Conservation (phyloP, 2,113 vertebrate genomes). For the Catharus bicknelli region DNA sequence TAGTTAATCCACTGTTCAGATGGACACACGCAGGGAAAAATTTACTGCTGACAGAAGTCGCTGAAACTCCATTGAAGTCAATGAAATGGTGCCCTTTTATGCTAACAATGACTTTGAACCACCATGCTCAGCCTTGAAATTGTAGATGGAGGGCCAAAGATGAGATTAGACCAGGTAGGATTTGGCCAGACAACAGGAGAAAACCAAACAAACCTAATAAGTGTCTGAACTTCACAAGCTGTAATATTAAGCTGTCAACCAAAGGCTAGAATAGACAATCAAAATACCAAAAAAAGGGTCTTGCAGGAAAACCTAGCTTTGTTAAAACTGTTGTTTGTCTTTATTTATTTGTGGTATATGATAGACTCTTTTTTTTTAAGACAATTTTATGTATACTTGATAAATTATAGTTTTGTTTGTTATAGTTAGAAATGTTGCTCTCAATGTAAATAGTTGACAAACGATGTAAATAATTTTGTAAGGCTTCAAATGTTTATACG, state of each 20-base stretch:
- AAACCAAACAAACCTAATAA: conserved; percentile 53
- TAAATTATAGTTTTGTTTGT: conserved; percentile 86
- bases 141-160: conserved; percentile 61
- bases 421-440: conserved; percentile 77
- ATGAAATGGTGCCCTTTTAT: conserved; percentile 20
- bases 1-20: conserved; percentile 71
- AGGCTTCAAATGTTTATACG: conserved; percentile 85
- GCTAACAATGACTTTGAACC: conserved; percentile 9
- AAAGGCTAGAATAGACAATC: conserved; percentile 76
- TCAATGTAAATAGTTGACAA: conserved; percentile 84
- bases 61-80: conserved; percentile 4
- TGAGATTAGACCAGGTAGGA: conserved; percentile 14
- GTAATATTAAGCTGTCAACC: conserved; percentile 77
- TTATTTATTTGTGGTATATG: conserved; percentile 87
- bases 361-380: conserved; percentile 75
- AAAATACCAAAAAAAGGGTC: conserved; percentile 80
- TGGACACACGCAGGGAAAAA: conserved; percentile 20
- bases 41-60: conserved; percentile 31
- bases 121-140: conserved; percentile 66
- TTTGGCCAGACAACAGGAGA: conserved; percentile 35
- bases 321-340: conserved; percentile 81
- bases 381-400: conserved; percentile 80
- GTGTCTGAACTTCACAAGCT: conserved; percentile 70
- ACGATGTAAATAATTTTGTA: conserved; percentile 88
- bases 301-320: conserved; percentile 78